These are phyloP conservation scores for Oncorhynchus masou DNA, from an alignment of 2,113 vertebrate genomes.

Conservation along the genomic window DNA sequence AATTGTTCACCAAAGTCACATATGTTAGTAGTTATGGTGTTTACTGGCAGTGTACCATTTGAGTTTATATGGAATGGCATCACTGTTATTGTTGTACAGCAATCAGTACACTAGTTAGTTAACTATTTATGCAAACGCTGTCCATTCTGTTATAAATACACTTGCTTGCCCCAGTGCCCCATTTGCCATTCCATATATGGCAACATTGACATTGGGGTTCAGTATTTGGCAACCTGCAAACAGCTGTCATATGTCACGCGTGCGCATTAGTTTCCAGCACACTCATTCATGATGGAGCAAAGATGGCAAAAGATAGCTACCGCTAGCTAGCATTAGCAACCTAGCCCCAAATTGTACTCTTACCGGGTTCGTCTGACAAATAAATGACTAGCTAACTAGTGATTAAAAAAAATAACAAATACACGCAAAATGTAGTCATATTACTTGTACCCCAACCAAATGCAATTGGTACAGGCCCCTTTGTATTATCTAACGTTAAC, in stretches of 20 bases:
- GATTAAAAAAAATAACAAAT: too few species aligned
- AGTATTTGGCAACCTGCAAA: conserved; percentile 71
- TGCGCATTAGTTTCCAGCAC: conserved; percentile 31
- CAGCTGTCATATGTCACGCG: conserved; percentile 65
- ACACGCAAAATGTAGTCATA: too few species aligned
- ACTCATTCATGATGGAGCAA: conserved; percentile 23
- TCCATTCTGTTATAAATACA: conserved; percentile 79
- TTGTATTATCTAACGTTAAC: too few species aligned
- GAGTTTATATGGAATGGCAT: too few species aligned
- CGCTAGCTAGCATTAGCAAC: too few species aligned
- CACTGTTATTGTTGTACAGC: background rate
- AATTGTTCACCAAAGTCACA: too few species aligned
- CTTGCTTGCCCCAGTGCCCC: conserved; percentile 75
- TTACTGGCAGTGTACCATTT: too few species aligned
- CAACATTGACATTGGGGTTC: conserved; percentile 70
- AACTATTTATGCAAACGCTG: conserved; percentile 41
- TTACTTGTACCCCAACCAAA: too few species aligned
- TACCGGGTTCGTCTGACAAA: too few species aligned
- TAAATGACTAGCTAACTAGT: background rate
- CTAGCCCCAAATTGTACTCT: too few species aligned
- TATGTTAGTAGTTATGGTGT: too few species aligned
- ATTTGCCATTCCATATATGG: conserved; percentile 78
- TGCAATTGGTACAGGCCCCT: too few species aligned
- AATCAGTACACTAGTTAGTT: background rate
- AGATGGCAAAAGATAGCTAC: background rate